Evolutionary conservation across 1,140 invertebrate genomes (phyloP).

Genomic region (Cylas formicarius): DNA sequence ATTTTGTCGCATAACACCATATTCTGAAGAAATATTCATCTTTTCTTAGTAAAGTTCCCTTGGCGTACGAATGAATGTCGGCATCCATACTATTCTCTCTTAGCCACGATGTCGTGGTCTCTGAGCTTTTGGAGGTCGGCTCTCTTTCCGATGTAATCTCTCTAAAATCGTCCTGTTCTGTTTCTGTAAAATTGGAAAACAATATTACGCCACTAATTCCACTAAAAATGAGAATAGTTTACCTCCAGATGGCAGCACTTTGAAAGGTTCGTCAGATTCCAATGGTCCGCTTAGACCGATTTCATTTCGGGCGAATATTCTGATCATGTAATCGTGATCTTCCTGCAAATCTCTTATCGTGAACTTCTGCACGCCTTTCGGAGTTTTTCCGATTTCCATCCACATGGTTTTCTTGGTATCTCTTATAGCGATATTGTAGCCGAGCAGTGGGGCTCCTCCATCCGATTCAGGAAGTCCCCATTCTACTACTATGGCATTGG

Average conservation of each 20-base stretch:
- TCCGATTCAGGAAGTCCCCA: conserved; percentile 92
- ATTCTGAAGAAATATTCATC: conserved; percentile 94
- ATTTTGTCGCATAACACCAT: conserved; percentile 76
- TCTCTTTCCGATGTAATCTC: conserved; percentile 55
- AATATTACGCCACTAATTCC: neutral
- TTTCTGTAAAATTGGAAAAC: conserved; percentile 29
- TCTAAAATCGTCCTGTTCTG: conserved; percentile 46
- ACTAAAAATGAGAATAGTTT: conserved; percentile 28
- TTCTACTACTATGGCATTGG: conserved; percentile 78
- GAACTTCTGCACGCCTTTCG: conserved; percentile 72
- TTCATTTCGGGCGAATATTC: conserved; percentile 91
- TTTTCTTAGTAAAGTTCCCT: conserved; percentile 67
- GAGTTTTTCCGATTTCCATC: conserved; percentile 88
- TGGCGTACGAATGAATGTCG: conserved; percentile 80
- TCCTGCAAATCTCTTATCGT: conserved; percentile 82
- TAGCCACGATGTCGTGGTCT: conserved; percentile 89
- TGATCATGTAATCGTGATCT: conserved; percentile 80
- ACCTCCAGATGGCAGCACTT: conserved; percentile 75
- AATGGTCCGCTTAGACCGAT: conserved; percentile 90
- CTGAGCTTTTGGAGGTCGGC: conserved; percentile 75
- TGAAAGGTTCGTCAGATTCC: conserved; percentile 87
- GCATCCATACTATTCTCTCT: conserved; percentile 87
- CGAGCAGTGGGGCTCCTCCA: conserved; percentile 82
- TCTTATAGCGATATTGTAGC: conserved; percentile 87
- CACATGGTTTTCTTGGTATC: conserved; percentile 91